Conservation (phyloP, 2,888 invertebrate genomes). For the Zonitis immaculata region DNA sequence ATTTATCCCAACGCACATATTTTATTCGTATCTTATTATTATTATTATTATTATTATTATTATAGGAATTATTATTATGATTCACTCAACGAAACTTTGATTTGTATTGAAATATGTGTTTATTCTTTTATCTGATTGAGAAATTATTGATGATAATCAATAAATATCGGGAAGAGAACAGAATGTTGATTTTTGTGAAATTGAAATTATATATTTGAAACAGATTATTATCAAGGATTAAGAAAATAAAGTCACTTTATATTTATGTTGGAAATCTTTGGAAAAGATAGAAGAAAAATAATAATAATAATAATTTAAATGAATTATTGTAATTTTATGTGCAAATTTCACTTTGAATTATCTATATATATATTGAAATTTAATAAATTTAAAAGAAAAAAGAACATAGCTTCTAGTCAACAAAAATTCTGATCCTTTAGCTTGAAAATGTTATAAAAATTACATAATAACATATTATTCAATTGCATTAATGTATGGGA, state of each 20-base stretch:
- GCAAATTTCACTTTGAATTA: slow-evolving; percentile 44
- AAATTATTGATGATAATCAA: not conserved
- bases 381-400: slow-evolving; percentile 18
- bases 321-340: slow-evolving; percentile 39
- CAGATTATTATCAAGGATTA: slow-evolving; percentile 21
- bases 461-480: slow-evolving; percentile 44
- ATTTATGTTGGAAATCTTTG: slow-evolving; percentile 36
- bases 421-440: slow-evolving; percentile 43
- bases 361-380: no score
- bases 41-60: not conserved
- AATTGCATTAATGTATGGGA: slow-evolving; percentile 52
- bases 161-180: not conserved
- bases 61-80: not conserved
- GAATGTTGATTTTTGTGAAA: not conserved
- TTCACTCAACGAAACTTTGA: slow-evolving; percentile 5
- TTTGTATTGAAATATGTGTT: slow-evolving; percentile 18
- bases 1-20: slow-evolving; percentile 1
- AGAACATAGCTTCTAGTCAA: slow-evolving; percentile 43
- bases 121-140: not conserved
- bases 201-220: slow-evolving; percentile 14
- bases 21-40: not conserved
- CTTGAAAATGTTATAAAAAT: slow-evolving; percentile 48
- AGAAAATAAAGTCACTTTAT: slow-evolving; percentile 36
- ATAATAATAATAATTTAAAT: no score
- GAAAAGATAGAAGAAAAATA: slow-evolving; percentile 11